phyloP scores from a whole-genome alignment of 2,797 vertebrate species.

The Falco concolor region DNA sequence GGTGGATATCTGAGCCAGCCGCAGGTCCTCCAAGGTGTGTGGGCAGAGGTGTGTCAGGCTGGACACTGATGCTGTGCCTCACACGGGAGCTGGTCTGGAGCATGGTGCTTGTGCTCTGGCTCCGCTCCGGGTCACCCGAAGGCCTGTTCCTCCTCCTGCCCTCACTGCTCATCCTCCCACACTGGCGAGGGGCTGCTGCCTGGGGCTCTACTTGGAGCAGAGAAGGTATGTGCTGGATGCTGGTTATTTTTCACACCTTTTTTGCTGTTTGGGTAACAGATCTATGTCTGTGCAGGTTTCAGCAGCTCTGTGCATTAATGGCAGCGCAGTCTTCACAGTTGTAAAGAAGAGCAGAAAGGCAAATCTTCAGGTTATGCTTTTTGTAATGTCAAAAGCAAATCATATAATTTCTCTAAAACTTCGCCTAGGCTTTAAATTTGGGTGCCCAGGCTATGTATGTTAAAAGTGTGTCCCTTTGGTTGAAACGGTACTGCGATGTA shows the following conservation, averaged over 20 bases:
- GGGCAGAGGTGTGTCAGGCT: neutral
- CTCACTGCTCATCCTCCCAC: neutral
- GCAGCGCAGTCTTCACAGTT: neutral
- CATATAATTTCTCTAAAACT: neutral
- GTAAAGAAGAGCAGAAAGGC: neutral
- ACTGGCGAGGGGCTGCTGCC: neutral
- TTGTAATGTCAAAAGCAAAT: neutral
- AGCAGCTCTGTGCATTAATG: neutral
- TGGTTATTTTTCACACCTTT: neutral
- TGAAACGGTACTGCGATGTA: too few species aligned
- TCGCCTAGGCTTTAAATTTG: neutral
- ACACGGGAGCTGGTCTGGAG: fast-evolving
- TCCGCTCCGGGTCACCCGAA: neutral
- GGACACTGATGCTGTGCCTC: neutral
- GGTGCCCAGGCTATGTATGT: neutral
- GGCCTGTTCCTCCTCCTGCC: neutral
- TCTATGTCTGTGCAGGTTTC: neutral
- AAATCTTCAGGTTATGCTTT: neutral
- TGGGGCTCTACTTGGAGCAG: neutral
- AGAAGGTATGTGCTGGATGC: fast-evolving
- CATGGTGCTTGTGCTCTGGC: neutral
- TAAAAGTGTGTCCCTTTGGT: neutral
- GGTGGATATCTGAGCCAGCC: neutral
- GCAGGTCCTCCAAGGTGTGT: fast-evolving
- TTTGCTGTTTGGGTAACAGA: neutral